Conservation (phyloP, 2,797 vertebrate genomes). For the Pangasius macronema region DNA sequence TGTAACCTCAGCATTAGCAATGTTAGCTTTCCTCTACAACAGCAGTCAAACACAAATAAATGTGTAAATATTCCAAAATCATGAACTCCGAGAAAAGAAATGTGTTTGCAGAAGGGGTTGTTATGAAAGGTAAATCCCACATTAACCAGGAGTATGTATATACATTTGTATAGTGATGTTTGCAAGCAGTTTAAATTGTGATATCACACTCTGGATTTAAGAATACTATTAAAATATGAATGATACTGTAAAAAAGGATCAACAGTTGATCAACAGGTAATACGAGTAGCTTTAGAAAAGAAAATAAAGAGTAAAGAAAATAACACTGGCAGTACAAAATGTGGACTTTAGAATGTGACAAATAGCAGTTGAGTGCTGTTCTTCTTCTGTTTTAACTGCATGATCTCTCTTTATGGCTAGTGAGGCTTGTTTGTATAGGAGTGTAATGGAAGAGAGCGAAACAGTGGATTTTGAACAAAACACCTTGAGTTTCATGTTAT, state of each 20-base stretch:
- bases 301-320: background rate
- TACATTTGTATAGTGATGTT: background rate
- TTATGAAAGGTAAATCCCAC: background rate
- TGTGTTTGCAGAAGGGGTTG: background rate
- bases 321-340: background rate
- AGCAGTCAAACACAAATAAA: background rate
- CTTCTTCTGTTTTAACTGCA: background rate
- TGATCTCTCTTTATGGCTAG: slow-evolving; percentile 33
- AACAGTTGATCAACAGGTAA: background rate
- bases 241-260: background rate
- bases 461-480: slow-evolving; percentile 59
- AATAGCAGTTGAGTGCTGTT: slow-evolving; percentile 5
- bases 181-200: background rate
- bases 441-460: slow-evolving; percentile 40
- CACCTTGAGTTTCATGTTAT: slow-evolving; percentile 60
- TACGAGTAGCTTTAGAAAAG: background rate
- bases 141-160: background rate
- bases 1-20: slow-evolving; percentile 46
- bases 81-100: background rate
- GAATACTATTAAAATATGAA: background rate
- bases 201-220: background rate
- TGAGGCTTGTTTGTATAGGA: slow-evolving; percentile 40
- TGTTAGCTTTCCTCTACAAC: slow-evolving; percentile 25
- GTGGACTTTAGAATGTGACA: background rate
- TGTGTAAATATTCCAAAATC: background rate